A percentile compares a stretch with the other conserved stretches of the same genome.
Evolutionary conservation across 2,888 invertebrate genomes (phyloP).

Genomic region (Hofmannophila pseudospretella): DNA sequence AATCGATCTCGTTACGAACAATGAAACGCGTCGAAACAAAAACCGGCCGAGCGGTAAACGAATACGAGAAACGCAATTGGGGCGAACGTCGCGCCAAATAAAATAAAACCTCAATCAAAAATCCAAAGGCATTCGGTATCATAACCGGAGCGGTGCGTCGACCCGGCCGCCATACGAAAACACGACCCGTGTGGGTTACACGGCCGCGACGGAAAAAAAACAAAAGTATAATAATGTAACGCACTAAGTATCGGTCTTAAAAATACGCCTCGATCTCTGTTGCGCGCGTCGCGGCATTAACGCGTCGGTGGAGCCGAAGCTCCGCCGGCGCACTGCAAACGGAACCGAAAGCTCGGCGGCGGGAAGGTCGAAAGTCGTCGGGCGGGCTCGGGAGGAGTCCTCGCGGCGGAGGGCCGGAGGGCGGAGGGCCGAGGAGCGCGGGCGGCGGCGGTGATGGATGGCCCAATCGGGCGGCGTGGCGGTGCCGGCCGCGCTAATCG

Average conservation of each 20-base stretch:
- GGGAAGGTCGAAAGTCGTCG: slow-evolving; percentile 34
- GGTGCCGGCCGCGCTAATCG: slow-evolving; percentile 71
- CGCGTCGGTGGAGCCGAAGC: slow-evolving; percentile 35
- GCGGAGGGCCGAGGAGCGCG: slow-evolving; percentile 44
- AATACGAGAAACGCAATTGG: slow-evolving; percentile 73
- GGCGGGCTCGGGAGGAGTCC: slow-evolving; percentile 11
- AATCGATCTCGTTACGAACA: slow-evolving; percentile 74
- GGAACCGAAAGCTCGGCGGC: slow-evolving; percentile 18
- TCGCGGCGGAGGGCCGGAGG: slow-evolving; percentile 22
- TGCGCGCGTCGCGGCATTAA: slow-evolving; percentile 66
- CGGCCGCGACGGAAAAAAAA: slow-evolving; percentile 59
- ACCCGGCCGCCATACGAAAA: slow-evolving; percentile 58
- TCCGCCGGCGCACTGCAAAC: slow-evolving; percentile 17
- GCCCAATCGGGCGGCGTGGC: slow-evolving; percentile 76
- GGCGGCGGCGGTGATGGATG: slow-evolving; percentile 74
- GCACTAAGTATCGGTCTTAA: slow-evolving; percentile 75
- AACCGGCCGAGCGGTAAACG: slow-evolving; percentile 65
- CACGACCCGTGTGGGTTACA: slow-evolving; percentile 65
- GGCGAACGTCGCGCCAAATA: slow-evolving; percentile 64
- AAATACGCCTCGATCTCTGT: slow-evolving; percentile 68
- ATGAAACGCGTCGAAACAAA: slow-evolving; percentile 72
- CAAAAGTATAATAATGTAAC: slow-evolving; percentile 73
- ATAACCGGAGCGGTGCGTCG: slow-evolving; percentile 70
- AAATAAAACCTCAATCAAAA: slow-evolving; percentile 76
- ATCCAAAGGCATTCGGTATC: slow-evolving; percentile 70